phyloP scores from a whole-genome alignment of 2,797 vertebrate species.

The Nothura maculosa region DNA sequence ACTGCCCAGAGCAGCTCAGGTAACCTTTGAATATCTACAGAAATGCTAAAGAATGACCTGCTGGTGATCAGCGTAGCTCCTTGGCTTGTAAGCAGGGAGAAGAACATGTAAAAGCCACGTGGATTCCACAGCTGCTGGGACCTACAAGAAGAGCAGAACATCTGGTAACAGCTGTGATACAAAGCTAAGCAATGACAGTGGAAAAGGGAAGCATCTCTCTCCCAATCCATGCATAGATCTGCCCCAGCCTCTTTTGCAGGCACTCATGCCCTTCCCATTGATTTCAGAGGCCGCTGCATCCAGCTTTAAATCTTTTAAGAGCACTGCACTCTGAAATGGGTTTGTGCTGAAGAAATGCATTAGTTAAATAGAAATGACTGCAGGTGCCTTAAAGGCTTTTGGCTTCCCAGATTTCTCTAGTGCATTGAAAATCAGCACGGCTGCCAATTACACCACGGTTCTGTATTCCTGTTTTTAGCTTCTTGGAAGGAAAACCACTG shows the following conservation, averaged over 20 bases:
- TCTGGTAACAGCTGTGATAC: neutral
- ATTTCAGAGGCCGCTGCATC: neutral
- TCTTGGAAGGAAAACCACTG: neutral
- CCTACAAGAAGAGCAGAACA: neutral
- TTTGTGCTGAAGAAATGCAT: neutral
- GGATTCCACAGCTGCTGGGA: neutral
- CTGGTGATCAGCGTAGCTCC: neutral
- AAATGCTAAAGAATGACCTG: rapidly evolving
- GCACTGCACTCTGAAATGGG: rapidly evolving
- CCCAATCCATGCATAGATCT: rapidly evolving
- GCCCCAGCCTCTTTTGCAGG: neutral
- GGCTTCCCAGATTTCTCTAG: neutral
- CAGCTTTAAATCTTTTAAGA: neutral
- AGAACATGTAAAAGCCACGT: neutral
- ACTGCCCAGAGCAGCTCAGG: rapidly evolving
- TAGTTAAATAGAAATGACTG: conserved; percentile 21
- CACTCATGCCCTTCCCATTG: rapidly evolving
- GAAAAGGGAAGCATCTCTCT: neutral
- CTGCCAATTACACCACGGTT: neutral
- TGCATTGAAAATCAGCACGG: neutral
- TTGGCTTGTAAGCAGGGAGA: rapidly evolving
- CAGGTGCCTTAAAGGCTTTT: neutral
- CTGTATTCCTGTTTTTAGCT: neutral
- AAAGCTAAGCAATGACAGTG: neutral
- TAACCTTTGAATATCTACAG: neutral